phyloP scores from a whole-genome alignment of 2,797 vertebrate genomes.

The Buceros bicornis region DNA sequence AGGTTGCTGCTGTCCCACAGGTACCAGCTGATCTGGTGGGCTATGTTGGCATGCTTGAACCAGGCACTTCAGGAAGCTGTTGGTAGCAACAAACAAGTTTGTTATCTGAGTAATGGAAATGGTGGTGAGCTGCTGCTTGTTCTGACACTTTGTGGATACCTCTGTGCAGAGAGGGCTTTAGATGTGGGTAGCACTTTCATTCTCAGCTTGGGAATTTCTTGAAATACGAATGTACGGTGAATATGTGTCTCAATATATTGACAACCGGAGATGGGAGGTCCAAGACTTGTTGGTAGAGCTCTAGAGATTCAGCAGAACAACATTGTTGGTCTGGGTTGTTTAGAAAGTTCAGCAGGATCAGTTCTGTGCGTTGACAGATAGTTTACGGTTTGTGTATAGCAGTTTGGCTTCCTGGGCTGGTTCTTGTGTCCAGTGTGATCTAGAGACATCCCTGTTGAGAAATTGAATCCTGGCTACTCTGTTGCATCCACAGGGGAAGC shows the following conservation, averaged over 20 bases:
- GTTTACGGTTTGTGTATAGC: constrained; percentile 9
- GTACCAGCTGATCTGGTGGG: not conserved
- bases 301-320: not conserved
- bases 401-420: not conserved
- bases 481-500: not conserved
- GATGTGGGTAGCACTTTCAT: not conserved
- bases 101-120: not conserved
- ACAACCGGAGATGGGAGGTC: not conserved
- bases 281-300: not conserved
- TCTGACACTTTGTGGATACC: not conserved
- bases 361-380: not conserved
- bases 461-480: not conserved
- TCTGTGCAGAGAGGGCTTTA: not conserved
- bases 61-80: not conserved
- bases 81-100: not conserved
- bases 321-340: not conserved
- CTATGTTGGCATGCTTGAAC: not conserved
- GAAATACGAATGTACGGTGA: not conserved
- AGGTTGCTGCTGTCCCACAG: not conserved
- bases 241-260: not conserved
- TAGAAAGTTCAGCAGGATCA: not conserved
- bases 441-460: not conserved
- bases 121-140: not conserved
- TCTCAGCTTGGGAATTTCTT: not conserved
- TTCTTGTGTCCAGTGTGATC: not conserved